Evolutionary conservation across 2,888 invertebrate species (phyloP).

Genomic region (Nowickia ferox): DNA sequence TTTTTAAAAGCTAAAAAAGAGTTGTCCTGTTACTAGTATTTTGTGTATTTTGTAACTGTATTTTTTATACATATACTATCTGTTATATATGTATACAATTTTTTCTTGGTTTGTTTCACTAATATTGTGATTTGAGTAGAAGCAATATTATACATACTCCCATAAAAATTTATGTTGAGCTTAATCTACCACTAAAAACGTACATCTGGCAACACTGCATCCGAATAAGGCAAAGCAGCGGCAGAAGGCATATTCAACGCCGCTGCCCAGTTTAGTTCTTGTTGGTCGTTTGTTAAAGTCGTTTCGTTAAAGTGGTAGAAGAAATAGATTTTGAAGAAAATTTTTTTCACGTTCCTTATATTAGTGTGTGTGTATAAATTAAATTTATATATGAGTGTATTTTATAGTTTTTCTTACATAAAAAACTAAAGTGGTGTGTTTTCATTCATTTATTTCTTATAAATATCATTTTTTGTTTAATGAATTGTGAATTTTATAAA

Average conservation of each 20-base stretch:
- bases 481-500: constrained; percentile 11
- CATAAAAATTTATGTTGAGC: too few species aligned
- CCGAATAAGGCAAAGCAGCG: constrained; percentile 67
- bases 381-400: constrained; percentile 20
- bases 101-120: too few species aligned
- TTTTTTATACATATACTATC: too few species aligned
- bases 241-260: constrained; percentile 76
- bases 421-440: constrained; percentile 30
- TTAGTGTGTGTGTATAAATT: constrained; percentile 46
- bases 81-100: too few species aligned
- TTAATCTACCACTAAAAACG: too few species aligned
- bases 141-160: too few species aligned
- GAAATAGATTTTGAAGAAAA: constrained; percentile 11
- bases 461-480: constrained; percentile 20
- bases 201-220: not conserved
- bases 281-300: constrained; percentile 62
- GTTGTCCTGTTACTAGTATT: too few species aligned
- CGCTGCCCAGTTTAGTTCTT: constrained; percentile 78
- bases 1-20: too few species aligned
- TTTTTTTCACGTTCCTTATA: constrained; percentile 6
- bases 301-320: constrained; percentile 41
- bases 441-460: not conserved
- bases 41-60: too few species aligned
- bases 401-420: constrained; percentile 29
- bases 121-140: too few species aligned